Evolutionary conservation across 2,888 invertebrate genomes (phyloP).

Genomic region (Cerastoderma edule): DNA sequence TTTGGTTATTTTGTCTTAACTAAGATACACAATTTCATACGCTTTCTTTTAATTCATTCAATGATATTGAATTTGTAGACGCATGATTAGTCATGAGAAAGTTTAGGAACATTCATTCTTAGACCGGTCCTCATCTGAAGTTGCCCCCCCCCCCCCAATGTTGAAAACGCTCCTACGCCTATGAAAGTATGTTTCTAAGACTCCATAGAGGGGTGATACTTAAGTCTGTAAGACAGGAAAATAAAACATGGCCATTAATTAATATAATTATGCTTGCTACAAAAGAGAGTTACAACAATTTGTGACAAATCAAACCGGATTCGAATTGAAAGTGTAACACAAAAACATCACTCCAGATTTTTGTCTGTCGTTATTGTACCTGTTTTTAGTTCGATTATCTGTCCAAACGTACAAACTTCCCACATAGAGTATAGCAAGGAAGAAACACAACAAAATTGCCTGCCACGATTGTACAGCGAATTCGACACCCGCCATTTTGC

Average conservation of each 20-base stretch:
- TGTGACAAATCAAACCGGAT: no score
- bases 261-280: not conserved
- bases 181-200: no score
- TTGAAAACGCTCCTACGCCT: no score
- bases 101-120: no score
- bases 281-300: no score
- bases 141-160: no score
- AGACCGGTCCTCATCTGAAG: no score
- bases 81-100: no score
- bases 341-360: not conserved
- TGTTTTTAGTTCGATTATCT: slow-evolving; percentile 70
- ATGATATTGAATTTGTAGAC: no score
- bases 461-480: slow-evolving; percentile 74
- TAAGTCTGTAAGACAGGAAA: not conserved
- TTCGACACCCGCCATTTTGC: slow-evolving; percentile 70
- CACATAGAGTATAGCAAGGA: slow-evolving; percentile 92
- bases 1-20: no score
- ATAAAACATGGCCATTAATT: not conserved
- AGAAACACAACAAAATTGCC: slow-evolving; percentile 88
- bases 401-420: slow-evolving; percentile 93
- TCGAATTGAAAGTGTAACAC: not conserved
- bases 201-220: not conserved
- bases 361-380: slow-evolving; percentile 53
- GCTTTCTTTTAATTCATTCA: no score
- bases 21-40: no score